These are phyloP conservation scores for Plectrocnemia conspersa DNA, from an alignment of 1,140 invertebrate genomes.

Conservation along the genomic window DNA sequence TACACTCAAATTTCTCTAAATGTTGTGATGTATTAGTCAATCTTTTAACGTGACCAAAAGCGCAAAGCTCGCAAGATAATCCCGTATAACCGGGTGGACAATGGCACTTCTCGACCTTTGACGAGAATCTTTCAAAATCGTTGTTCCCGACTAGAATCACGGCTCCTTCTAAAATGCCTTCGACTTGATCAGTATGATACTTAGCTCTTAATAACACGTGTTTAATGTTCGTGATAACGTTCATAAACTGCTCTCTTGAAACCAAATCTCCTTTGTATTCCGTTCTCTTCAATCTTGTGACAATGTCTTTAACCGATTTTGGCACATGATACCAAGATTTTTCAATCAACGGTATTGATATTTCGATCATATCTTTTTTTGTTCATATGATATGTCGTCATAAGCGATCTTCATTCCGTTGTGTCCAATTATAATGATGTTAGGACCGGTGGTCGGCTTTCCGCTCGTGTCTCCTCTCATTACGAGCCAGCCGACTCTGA, in stretches of 20 bases:
- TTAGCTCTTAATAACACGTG: slow-evolving; percentile 82
- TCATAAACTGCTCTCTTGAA: slow-evolving; percentile 74
- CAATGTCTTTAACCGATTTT: slow-evolving; percentile 56
- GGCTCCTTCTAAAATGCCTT: slow-evolving; percentile 54
- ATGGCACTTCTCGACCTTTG: slow-evolving; percentile 57
- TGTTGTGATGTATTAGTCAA: slow-evolving; percentile 54
- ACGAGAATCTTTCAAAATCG: slow-evolving; percentile 35
- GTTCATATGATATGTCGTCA: slow-evolving; percentile 58
- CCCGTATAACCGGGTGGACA: slow-evolving; percentile 68
- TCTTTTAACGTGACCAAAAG: slow-evolving; percentile 77
- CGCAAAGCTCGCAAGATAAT: slow-evolving; percentile 79
- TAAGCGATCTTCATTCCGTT: slow-evolving; percentile 71
- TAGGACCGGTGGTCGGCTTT: slow-evolving; percentile 74
- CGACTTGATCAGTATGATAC: slow-evolving; percentile 91
- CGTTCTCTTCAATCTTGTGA: slow-evolving; percentile 51
- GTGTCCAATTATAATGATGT: slow-evolving; percentile 75
- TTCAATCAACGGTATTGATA: slow-evolving; percentile 65
- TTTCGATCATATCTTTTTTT: slow-evolving; percentile 51
- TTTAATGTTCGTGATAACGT: slow-evolving; percentile 74
- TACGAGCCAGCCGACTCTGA: slow-evolving; percentile 77
- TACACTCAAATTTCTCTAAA: slow-evolving; percentile 61
- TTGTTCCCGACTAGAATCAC: slow-evolving; percentile 34
- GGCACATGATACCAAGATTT: slow-evolving; percentile 69
- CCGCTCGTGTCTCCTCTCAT: slow-evolving; percentile 85
- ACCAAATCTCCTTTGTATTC: slow-evolving; percentile 62